These are phyloP conservation scores for Diachasma alloeum DNA, from an alignment of 1,140 invertebrate genomes.

Conservation along the genomic window DNA sequence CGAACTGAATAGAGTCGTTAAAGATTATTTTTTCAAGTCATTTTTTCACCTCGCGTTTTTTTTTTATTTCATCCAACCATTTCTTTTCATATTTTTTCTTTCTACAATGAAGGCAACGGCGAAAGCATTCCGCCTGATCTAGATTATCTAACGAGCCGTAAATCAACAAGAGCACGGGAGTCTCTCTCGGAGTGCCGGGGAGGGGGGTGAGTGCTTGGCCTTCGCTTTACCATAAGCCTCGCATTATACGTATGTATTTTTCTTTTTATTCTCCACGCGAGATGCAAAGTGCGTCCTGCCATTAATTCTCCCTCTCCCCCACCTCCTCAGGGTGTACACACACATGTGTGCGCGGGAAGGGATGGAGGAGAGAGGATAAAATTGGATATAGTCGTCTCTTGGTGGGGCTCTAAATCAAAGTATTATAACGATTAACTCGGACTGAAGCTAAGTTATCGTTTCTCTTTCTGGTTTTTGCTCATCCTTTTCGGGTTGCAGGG, in stretches of 20 bases:
- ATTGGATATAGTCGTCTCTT: slow-evolving; percentile 39
- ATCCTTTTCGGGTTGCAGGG: slow-evolving; percentile 9
- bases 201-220: background rate
- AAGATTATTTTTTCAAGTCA: background rate
- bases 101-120: slow-evolving; percentile 16
- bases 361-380: background rate
- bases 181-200: background rate
- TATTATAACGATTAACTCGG: slow-evolving; percentile 54
- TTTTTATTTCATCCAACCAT: background rate
- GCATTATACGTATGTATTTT: background rate
- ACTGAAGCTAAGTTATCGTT: slow-evolving; percentile 50
- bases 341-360: background rate
- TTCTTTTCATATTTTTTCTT: background rate
- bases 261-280: slow-evolving; percentile 21
- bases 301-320: slow-evolving; percentile 35
- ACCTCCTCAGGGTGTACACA: background rate
- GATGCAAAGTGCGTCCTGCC: slow-evolving; percentile 40
- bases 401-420: slow-evolving; percentile 47
- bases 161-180: slow-evolving; percentile 19
- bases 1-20: slow-evolving; percentile 10
- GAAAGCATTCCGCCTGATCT: slow-evolving; percentile 25
- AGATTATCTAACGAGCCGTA: slow-evolving; percentile 33
- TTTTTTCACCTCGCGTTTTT: background rate
- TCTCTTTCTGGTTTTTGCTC: slow-evolving; percentile 7
- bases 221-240: background rate